Evolutionary conservation across 2,888 invertebrate genomes (phyloP).

Genomic region (Nomada fabriciana): DNA sequence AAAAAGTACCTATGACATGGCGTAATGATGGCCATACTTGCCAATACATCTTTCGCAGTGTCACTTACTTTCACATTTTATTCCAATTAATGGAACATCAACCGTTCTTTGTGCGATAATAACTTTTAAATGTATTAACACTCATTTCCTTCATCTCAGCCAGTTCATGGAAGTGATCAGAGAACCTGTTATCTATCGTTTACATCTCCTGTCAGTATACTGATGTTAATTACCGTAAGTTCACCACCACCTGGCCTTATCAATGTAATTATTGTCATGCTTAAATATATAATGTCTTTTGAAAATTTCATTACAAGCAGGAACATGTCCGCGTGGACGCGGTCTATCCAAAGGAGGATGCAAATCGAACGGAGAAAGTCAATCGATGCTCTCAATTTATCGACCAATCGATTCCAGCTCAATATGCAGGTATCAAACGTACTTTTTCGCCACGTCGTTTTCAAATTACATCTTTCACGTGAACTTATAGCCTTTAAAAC

Average conservation of each 20-base stretch:
- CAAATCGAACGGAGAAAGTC: constrained; percentile 28
- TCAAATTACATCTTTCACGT: not conserved
- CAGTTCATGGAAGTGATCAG: not conserved
- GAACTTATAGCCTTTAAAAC: no score
- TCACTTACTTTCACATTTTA: constrained; percentile 23
- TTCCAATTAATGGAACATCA: not conserved
- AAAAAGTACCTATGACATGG: not conserved
- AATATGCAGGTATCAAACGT: constrained; percentile 6
- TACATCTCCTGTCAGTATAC: not conserved
- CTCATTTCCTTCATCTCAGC: not conserved
- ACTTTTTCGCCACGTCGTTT: constrained; percentile 2
- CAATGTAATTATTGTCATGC: not conserved
- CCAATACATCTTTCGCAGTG: not conserved
- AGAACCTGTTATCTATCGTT: not conserved
- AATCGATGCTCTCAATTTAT: not conserved
- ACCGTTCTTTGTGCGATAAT: not conserved
- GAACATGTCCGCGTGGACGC: constrained; percentile 5
- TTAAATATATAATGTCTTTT: no score
- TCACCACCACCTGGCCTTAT: not conserved
- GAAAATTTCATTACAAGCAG: not conserved
- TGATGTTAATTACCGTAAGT: constrained; percentile 15
- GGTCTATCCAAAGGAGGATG: not conserved
- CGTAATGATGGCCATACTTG: not conserved
- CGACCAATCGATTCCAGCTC: constrained; percentile 10
- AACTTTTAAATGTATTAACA: not conserved